phyloP scores from a whole-genome alignment of 53 echinoderm and acorn worm species.

The Paracentrotus lividus region DNA sequence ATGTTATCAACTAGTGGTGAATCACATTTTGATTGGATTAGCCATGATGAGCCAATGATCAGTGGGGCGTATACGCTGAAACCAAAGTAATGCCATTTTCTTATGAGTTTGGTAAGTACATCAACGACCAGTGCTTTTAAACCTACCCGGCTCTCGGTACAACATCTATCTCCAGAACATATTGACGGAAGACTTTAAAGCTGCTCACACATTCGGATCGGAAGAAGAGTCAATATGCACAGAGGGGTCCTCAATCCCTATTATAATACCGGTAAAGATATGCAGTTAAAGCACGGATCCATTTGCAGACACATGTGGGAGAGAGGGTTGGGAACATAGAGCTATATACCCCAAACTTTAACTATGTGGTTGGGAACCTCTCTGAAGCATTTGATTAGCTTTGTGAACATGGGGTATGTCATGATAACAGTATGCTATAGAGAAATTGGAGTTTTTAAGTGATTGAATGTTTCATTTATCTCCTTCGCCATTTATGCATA shows the following conservation, averaged over 20 bases:
- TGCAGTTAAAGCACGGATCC: background rate
- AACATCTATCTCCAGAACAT: conserved; percentile 15
- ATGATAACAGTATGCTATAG: background rate
- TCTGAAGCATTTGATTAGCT: background rate
- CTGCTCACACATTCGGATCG: conserved; percentile 27
- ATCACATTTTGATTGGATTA: conserved; percentile 26
- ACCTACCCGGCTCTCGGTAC: background rate
- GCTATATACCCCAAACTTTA: too few species aligned
- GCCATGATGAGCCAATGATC: conserved; percentile 41
- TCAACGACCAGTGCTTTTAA: background rate
- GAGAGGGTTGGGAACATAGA: conserved; percentile 9
- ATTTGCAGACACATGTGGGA: background rate
- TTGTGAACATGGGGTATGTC: background rate
- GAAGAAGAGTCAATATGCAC: background rate
- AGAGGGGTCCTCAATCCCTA: background rate
- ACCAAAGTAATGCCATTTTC: background rate
- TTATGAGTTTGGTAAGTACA: background rate
- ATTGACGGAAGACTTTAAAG: conserved; percentile 35
- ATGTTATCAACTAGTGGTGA: background rate
- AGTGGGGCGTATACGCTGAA: background rate
- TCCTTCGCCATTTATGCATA: background rate
- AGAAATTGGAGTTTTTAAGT: background rate
- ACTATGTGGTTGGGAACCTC: too few species aligned
- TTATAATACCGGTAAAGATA: background rate
- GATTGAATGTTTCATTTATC: background rate